phyloP scores from a whole-genome alignment of 1,140 invertebrate genomes.

The Cotesia typhae region DNA sequence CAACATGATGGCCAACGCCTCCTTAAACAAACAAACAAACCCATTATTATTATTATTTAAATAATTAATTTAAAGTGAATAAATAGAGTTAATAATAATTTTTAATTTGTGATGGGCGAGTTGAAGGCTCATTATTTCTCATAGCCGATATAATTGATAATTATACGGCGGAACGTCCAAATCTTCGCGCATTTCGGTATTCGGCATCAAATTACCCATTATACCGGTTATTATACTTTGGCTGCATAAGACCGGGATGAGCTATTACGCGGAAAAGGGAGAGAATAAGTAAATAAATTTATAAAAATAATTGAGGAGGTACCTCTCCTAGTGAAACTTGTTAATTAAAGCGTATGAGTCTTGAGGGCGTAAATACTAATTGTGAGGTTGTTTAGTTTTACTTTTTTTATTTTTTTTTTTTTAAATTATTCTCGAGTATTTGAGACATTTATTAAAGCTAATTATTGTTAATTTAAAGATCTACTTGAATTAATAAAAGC shows the following conservation, averaged over 20 bases:
- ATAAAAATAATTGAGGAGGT: no score
- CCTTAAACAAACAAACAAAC: background rate
- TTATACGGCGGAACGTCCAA: constrained; percentile 45
- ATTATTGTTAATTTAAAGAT: no score
- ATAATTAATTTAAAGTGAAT: background rate
- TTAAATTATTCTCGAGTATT: no score
- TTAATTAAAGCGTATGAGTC: no score
- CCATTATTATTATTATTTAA: background rate
- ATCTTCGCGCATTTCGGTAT: constrained; percentile 37
- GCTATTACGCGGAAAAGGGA: no score
- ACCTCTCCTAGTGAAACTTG: no score
- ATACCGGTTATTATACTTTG: constrained; percentile 25
- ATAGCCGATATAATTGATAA: constrained; percentile 50
- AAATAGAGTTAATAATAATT: constrained; percentile 7
- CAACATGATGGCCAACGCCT: constrained; percentile 68
- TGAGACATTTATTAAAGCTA: no score
- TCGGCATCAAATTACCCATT: constrained; percentile 58
- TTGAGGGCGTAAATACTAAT: no score
- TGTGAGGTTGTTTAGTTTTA: no score
- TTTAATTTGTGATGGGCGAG: background rate
- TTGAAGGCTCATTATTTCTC: constrained; percentile 50
- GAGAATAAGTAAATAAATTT: no score
- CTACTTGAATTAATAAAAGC: no score
- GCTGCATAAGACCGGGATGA: background rate
- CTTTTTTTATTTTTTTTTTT: no score